A percentile compares a stretch with the other conserved stretches of the same genome.
Conservation (phyloP, 2,888 invertebrate species). For the Therioaphis trifolii region DNA sequence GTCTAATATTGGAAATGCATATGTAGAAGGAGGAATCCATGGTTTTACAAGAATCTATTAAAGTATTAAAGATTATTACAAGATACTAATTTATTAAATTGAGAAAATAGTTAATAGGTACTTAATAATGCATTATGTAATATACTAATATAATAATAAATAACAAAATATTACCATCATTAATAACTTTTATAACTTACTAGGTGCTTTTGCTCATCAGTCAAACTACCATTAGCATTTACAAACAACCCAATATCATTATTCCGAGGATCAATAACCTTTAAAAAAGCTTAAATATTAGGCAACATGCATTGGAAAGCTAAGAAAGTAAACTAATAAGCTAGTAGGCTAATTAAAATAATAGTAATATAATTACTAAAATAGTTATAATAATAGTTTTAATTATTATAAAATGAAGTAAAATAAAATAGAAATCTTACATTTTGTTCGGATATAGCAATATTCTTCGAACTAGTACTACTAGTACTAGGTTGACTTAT, state of each 20-base stretch:
- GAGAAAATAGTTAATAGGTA: too few relatives aligned
- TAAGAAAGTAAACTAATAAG: too few relatives aligned
- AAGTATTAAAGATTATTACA: too few relatives aligned
- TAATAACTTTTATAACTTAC: slow-evolving; percentile 6
- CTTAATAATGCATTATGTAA: too few relatives aligned
- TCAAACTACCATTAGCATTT: neutral
- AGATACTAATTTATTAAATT: neutral
- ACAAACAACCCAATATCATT: slow-evolving; percentile 30
- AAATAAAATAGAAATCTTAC: slow-evolving; percentile 1
- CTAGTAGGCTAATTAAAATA: too few relatives aligned
- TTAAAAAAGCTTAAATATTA: slow-evolving; percentile 30
- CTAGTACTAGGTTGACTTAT: too few relatives aligned
- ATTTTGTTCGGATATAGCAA: neutral
- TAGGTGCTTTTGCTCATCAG: slow-evolving; percentile 6
- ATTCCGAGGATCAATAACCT: slow-evolving; percentile 13
- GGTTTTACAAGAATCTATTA: neutral
- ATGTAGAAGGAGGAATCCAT: neutral
- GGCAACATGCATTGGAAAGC: neutral
- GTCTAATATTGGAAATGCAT: slow-evolving; percentile 8
- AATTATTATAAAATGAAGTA: neutral
- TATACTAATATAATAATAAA: too few relatives aligned
- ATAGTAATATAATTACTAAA: too few relatives aligned
- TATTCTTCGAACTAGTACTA: too few relatives aligned
- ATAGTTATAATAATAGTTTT: neutral
- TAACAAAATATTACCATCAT: too few relatives aligned